Base-by-base conservation (phyloP, 2,113 vertebrate genomes). In the Larimichthys crocea region DNA sequence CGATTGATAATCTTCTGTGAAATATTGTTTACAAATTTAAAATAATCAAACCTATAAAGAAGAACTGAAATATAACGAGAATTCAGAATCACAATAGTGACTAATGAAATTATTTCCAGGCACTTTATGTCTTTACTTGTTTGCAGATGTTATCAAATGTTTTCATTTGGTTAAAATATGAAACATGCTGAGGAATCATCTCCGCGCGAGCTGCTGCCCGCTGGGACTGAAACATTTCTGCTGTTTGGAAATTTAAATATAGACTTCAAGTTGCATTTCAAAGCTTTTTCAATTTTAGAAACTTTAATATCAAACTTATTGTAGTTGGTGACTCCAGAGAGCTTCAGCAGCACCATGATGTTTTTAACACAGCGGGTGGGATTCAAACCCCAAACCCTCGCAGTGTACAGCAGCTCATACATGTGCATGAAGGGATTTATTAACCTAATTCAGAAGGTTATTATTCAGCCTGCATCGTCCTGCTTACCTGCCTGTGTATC, bases 291-390 rank as follows among this genome's bases (percentile, higher is more conserved):
- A 15, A 73, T 63, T 60, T 64, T 6, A 12, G 65, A 44, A 16
- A 44, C 65, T 86, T 76, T 56, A 76, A 63, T 83, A 57, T 79
- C 20, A n/a, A 66, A 35, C 6, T 2, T 42, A 50, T 63, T 67
- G 10, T 2, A 61, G 31, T 4, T 2, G 31, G 3, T 48, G 74
- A 52, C 50, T 56, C 48, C 52, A 65, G 20, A 63, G 44, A 1
- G 68, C 31, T 74, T 57, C 48, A 20, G 35, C 35, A n/a, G 53
- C 48, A 10, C 2, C 16, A 4, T 0, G 44, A 48, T 62, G 46
- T 56, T 52, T 66, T 76, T 62, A 68, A 79, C n/a, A 20, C 35
- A 16, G 20, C 65, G 10, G 42, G 3, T 59, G 29, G 57, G 60
- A 61, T 15, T 67, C 24, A 20, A 56, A 46, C 71, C 42, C 1